Conservation (phyloP, 2,797 vertebrate genomes). For the Scolopax rusticola region DNA sequence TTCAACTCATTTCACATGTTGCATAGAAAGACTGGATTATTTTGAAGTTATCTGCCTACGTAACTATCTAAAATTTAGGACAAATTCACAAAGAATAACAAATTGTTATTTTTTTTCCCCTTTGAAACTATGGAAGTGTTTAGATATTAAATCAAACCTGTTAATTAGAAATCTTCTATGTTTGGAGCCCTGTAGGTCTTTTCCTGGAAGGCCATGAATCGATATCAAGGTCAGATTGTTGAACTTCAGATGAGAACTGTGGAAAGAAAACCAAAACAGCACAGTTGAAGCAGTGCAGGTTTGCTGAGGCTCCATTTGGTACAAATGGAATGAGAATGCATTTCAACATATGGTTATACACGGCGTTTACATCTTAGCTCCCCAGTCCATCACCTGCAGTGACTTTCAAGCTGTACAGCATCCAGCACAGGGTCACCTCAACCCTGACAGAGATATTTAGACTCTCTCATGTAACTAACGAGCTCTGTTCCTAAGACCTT, state of each 20-base stretch:
- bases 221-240: slow-evolving; percentile 93
- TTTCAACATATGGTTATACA: neutral
- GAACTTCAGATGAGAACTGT: slow-evolving; percentile 91
- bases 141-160: slow-evolving; percentile 84
- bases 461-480: neutral
- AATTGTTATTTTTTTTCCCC: neutral
- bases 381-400: neutral
- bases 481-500: neutral
- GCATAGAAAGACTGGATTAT: neutral
- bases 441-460: neutral
- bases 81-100: neutral
- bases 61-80: neutral
- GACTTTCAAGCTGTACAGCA: neutral
- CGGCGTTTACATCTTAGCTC: neutral
- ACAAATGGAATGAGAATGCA: neutral
- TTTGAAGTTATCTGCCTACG: neutral
- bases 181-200: slow-evolving; percentile 44
- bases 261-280: slow-evolving; percentile 17
- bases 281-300: neutral
- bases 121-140: slow-evolving; percentile 1
- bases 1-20: neutral
- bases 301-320: neutral
- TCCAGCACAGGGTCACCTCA: neutral
- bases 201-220: slow-evolving; percentile 84
- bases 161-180: slow-evolving; percentile 85